Conservation (phyloP, 2,888 invertebrate species). For the Ischnus inquisitorius region DNA sequence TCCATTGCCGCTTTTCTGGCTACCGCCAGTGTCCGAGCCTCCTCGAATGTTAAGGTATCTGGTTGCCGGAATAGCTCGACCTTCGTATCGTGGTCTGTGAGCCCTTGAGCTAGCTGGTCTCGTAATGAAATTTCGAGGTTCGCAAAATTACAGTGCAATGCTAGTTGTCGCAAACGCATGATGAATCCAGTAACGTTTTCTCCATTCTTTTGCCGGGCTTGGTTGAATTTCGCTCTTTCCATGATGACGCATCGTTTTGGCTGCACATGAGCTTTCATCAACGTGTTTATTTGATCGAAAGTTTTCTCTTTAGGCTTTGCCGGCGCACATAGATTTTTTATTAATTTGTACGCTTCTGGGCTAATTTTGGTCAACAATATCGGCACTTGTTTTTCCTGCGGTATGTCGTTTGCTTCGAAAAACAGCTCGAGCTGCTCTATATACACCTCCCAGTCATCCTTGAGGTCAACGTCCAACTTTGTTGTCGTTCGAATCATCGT, state of each 20-base stretch:
- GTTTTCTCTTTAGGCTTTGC: conserved; percentile 55
- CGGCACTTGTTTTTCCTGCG: conserved; percentile 53
- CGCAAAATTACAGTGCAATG: conserved; percentile 63
- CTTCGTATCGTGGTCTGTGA: neutral
- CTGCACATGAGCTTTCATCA: conserved; percentile 61
- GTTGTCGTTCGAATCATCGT: neutral
- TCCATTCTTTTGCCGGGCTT: conserved; percentile 50
- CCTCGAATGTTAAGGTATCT: neutral
- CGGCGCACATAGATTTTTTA: conserved; percentile 63
- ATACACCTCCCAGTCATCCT: conserved; percentile 7
- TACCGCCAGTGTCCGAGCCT: neutral
- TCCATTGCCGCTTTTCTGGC: neutral
- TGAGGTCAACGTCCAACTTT: neutral
- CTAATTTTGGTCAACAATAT: conserved; percentile 44
- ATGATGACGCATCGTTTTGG: conserved; percentile 56
- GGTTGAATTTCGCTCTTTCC: conserved; percentile 67
- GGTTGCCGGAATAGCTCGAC: neutral
- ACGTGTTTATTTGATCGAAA: conserved; percentile 61
- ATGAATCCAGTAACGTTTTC: conserved; percentile 62
- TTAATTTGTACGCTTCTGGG: conserved; percentile 50
- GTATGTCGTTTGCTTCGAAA: conserved; percentile 3
- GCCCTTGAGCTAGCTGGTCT: conserved; percentile 61
- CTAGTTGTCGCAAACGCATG: conserved; percentile 58
- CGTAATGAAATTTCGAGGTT: conserved; percentile 58
- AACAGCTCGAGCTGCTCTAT: neutral